phyloP scores from a whole-genome alignment of 2,797 vertebrate species.

The Characodon lateralis region DNA sequence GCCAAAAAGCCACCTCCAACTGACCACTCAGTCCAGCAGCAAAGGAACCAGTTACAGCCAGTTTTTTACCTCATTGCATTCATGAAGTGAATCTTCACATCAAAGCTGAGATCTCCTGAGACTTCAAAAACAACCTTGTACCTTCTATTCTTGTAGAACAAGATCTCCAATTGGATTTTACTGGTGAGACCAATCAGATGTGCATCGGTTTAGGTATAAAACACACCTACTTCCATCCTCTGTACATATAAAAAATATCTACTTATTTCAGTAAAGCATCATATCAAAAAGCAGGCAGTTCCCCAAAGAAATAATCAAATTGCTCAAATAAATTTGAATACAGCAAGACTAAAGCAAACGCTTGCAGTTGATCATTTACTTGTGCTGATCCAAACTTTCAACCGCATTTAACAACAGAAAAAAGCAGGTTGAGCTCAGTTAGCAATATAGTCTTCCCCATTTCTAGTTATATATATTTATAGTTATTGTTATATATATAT shows the following conservation, averaged over 20 bases:
- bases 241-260: neutral
- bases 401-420: neutral
- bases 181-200: neutral
- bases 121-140: neutral
- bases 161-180: neutral
- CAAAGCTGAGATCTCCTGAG: neutral
- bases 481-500: too few species aligned
- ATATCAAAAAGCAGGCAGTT: neutral
- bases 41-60: constrained; percentile 22
- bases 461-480: too few species aligned
- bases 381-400: neutral
- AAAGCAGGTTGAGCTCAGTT: neutral
- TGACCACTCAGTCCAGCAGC: constrained; percentile 46
- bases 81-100: neutral
- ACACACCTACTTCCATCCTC: neutral
- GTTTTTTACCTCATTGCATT: constrained; percentile 23
- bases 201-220: neutral
- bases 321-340: neutral
- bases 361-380: neutral
- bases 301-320: constrained; percentile 2
- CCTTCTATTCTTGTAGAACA: neutral
- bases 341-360: neutral
- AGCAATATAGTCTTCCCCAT: neutral
- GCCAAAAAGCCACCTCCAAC: constrained; percentile 58
- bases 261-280: neutral